phyloP scores from a whole-genome alignment of 2,888 invertebrate genomes.

The Drosophila picticornis region DNA sequence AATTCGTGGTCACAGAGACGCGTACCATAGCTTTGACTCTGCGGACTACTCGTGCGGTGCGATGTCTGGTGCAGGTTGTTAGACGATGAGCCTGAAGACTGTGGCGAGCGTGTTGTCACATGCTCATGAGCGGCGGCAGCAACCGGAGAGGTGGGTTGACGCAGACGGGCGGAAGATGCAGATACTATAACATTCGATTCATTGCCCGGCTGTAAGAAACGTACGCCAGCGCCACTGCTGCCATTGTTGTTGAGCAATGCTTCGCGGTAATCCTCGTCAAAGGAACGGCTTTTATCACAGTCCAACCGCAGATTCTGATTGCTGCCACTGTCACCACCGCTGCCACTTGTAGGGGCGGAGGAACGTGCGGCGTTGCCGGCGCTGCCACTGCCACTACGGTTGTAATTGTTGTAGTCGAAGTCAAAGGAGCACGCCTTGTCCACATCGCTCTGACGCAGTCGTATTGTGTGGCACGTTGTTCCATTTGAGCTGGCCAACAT shows the following conservation, averaged over 20 bases:
- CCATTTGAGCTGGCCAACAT: conserved; percentile 46
- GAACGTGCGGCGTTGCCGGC: conserved; percentile 22
- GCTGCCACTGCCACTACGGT: conserved; percentile 37
- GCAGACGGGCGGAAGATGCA: conserved; percentile 52
- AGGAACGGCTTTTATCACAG: conserved; percentile 84
- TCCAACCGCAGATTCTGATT: conserved; percentile 82
- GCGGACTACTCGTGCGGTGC: conserved; percentile 83
- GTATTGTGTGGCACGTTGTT: conserved; percentile 30
- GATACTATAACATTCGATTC: conserved; percentile 8
- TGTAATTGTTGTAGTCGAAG: conserved; percentile 83
- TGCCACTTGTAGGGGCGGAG: conserved; percentile 40
- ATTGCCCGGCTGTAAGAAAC: conserved; percentile 71
- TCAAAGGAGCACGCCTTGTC: conserved; percentile 85
- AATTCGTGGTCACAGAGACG: conserved; percentile 85
- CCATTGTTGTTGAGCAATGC: conserved; percentile 72
- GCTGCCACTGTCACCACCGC: conserved; percentile 65
- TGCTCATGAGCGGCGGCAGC: conserved; percentile 50
- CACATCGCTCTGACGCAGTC: conserved; percentile 75
- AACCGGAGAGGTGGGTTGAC: conserved; percentile 78
- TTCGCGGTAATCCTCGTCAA: conserved; percentile 84
- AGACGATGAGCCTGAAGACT: conserved; percentile 82
- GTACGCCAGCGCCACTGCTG: conserved; percentile 51
- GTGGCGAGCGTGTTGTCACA: conserved; percentile 78
- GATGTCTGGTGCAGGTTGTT: conserved; percentile 74
- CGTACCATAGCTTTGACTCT: conserved; percentile 83